Base-by-base conservation (phyloP, 30 jellyfish, hydroid and myxozoan genomes). In the Aurelia coerulea region DNA sequence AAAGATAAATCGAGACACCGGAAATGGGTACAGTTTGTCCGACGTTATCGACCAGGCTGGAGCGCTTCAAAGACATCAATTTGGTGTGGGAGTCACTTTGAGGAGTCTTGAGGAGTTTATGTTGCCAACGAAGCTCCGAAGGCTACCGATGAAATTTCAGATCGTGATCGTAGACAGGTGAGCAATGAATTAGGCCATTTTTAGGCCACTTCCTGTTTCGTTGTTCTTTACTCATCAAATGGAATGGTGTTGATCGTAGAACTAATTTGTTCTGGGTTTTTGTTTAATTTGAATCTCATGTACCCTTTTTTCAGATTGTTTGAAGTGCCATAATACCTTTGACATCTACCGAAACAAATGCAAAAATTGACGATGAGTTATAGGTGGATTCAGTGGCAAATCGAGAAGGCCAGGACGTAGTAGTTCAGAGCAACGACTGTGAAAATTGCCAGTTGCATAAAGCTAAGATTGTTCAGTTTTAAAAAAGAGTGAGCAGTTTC, bases 21-120 rank as follows among this genome's bases (percentile, higher is more conserved):
- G 70, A 53, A n/a, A 49, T 81, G 84, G 84, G 91, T 81, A 53
- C 76, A 80, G 4, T 67, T 81, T 15, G 91, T 81, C 14, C 78
- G 91, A 34, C 78, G 84, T 49, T 80, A 81, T 33, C 67, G 90
- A 76, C 90, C 90, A 4, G 66, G 66, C 74, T 80, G 81, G n/a
- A n/a, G n/a, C 13, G 59, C 81, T 5, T 9, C 90, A 11, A 37
- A 42, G 42, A 33, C 41, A 35, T 34, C 81, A 12, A 46, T 80
- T 51, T 53, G 65, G 60, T 80, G 90, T 54, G 52, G 73, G 14
- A 51, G 18, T 18, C 90, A 80, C 35, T 80, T 80, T 59, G 90
- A 80, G 32, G 73, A 65, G 10, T 41, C 73, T 33, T 34, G 74
- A 0, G 50, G 68, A n/a, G 71, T 81, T 53, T 60, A 60, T 23